Conservation (phyloP, 1,140 invertebrate genomes). For the Nymphalis io region DNA sequence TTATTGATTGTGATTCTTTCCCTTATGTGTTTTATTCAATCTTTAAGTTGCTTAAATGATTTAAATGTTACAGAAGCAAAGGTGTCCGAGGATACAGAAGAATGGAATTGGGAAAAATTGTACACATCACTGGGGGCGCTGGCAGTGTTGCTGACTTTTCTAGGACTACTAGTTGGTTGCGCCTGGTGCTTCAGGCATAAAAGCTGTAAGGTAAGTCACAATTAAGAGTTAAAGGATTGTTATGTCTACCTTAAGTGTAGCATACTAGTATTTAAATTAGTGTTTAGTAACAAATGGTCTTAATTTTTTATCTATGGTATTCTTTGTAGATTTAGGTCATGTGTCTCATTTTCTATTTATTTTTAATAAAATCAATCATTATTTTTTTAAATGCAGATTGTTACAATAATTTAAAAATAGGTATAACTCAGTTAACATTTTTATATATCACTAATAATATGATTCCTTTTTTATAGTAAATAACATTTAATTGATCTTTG, state of each 20-base stretch:
- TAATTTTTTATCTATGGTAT: too few relatives aligned
- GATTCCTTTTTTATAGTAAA: too few relatives aligned
- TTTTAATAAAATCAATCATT: too few relatives aligned
- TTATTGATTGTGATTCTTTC: too few relatives aligned
- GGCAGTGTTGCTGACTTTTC: constrained; percentile 62
- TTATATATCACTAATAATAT: too few relatives aligned
- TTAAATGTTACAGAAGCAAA: constrained; percentile 50
- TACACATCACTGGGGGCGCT: constrained; percentile 62
- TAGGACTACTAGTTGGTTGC: constrained; percentile 68
- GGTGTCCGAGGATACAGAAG: constrained; percentile 39
- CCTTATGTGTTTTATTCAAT: too few relatives aligned
- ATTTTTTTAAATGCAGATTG: background rate
- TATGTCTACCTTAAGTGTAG: background rate
- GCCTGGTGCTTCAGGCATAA: constrained; percentile 76
- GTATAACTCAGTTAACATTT: too few relatives aligned
- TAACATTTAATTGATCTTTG: too few relatives aligned
- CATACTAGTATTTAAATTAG: too few relatives aligned
- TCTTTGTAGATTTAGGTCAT: too few relatives aligned
- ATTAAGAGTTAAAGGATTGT: background rate
- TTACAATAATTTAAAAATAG: background rate
- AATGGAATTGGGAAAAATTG: constrained; percentile 54
- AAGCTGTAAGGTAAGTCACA: constrained; percentile 68
- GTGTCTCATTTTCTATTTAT: too few relatives aligned
- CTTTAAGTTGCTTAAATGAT: background rate
- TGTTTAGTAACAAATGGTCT: too few relatives aligned